Evolutionary conservation across 35 echinoderm and acorn worm species (phyloP).

Genomic region (Chiridota heheva): DNA sequence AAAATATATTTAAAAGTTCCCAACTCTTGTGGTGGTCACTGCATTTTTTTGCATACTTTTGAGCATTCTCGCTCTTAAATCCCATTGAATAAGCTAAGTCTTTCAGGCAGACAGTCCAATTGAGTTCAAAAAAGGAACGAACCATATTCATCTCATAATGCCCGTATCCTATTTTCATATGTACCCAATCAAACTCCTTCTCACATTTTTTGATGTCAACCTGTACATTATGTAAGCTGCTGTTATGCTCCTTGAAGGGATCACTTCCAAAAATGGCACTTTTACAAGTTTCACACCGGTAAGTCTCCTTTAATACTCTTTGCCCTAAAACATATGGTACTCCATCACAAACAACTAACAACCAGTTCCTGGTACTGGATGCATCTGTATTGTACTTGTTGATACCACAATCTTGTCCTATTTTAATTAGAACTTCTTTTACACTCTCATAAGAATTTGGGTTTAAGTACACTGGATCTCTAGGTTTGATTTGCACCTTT

Average conservation of each 20-base stretch:
- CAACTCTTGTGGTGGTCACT: slow-evolving; percentile 56
- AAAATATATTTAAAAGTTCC: slow-evolving; percentile 39
- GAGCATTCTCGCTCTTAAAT: slow-evolving; percentile 33
- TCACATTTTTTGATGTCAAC: no score
- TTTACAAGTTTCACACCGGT: not conserved
- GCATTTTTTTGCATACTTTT: slow-evolving; percentile 45
- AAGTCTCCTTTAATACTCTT: slow-evolving; percentile 10
- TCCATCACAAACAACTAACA: not conserved
- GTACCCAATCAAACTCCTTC: slow-evolving; percentile 76
- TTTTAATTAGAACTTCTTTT: not conserved
- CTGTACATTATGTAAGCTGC: not conserved
- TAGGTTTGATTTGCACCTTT: no score
- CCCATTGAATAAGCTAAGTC: slow-evolving; percentile 35
- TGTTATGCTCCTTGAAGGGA: not conserved
- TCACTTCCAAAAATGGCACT: not conserved
- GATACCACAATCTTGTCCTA: slow-evolving; percentile 27
- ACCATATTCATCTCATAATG: slow-evolving; percentile 72
- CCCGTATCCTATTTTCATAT: slow-evolving; percentile 49
- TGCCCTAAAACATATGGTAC: slow-evolving; percentile 12
- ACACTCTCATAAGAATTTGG: slow-evolving; percentile 1
- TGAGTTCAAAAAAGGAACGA: slow-evolving; percentile 37
- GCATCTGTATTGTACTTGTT: not conserved
- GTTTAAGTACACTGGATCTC: slow-evolving; percentile 36
- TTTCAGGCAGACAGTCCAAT: slow-evolving; percentile 44
- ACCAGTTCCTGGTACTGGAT: slow-evolving; percentile 18